A percentile compares a stretch with the other conserved stretches of the same genome.
phyloP scores from a whole-genome alignment of 2,888 invertebrate genomes.

The Limenitis camilla region DNA sequence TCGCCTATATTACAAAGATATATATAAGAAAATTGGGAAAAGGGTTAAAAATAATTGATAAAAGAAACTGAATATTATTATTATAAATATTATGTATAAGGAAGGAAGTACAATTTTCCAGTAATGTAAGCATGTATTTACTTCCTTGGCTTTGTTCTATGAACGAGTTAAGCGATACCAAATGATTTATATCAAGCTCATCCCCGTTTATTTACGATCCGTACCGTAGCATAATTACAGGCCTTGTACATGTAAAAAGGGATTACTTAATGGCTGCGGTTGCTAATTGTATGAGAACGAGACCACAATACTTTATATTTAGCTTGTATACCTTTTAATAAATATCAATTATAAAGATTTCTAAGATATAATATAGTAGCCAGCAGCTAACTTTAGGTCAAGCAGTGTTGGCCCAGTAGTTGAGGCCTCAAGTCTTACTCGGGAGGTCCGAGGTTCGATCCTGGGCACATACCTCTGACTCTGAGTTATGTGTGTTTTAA shows the following conservation, averaged over 20 bases:
- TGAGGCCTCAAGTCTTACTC: too few species aligned
- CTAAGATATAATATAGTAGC: too few species aligned
- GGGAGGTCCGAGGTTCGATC: too few species aligned
- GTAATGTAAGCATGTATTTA: constrained; percentile 52
- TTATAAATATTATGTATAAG: constrained; percentile 4
- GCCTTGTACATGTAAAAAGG: constrained; percentile 64
- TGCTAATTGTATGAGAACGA: constrained; percentile 47
- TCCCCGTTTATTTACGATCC: constrained; percentile 70
- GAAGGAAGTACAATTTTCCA: constrained; percentile 35
- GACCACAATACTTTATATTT: constrained; percentile 16
- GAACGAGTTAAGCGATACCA: constrained; percentile 63
- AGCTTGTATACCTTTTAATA: background rate
- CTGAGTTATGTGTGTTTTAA: too few species aligned
- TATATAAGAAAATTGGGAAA: background rate
- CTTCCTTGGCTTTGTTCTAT: constrained; percentile 68
- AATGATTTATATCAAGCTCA: constrained; percentile 72
- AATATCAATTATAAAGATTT: too few species aligned
- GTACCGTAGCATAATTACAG: constrained; percentile 67
- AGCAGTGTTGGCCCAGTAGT: too few species aligned
- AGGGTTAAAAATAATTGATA: background rate
- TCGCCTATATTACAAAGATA: background rate
- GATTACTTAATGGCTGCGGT: constrained; percentile 44
- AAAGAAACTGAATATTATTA: background rate
- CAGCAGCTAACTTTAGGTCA: too few species aligned
- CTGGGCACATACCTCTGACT: too few species aligned